A percentile compares a stretch with the other conserved stretches of the same genome.
Conservation (phyloP, 35 echinoderm and acorn worm species). For the Heliocidaris erythrogramma region DNA sequence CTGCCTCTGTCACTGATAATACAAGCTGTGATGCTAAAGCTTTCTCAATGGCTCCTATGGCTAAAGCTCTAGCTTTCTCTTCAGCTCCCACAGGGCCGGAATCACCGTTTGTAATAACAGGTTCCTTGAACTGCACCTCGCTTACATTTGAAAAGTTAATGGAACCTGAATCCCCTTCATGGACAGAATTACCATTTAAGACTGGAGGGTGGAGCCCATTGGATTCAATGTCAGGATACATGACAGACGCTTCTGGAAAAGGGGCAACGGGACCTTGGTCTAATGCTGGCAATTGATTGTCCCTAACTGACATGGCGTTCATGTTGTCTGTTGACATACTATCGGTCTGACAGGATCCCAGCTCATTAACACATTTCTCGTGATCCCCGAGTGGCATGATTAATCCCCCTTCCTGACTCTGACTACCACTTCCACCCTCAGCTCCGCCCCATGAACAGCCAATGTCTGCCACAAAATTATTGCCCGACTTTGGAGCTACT, state of each 20-base stretch:
- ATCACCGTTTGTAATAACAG: background rate
- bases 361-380: conserved; percentile 29
- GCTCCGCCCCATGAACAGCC: conserved; percentile 23
- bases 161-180: conserved; percentile 2
- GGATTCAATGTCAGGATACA: background rate
- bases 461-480: background rate
- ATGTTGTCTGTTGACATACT: conserved; percentile 39
- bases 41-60: conserved; percentile 20
- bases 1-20: conserved; percentile 20
- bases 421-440: conserved; percentile 19
- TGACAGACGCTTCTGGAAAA: background rate
- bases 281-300: background rate
- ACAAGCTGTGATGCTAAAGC: conserved; percentile 41
- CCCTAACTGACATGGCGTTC: background rate
- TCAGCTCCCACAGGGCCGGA: background rate
- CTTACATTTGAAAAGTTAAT: background rate
- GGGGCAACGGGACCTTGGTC: conserved; percentile 1
- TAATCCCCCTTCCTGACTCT: conserved; percentile 43
- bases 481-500: background rate
- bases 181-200: background rate
- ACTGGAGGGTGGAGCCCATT: background rate
- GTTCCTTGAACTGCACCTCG: background rate
- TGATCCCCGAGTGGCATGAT: conserved; percentile 7
- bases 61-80: conserved; percentile 22
- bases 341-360: background rate